Base-by-base conservation (phyloP, 1,140 invertebrate genomes). In the Cylas formicarius region DNA sequence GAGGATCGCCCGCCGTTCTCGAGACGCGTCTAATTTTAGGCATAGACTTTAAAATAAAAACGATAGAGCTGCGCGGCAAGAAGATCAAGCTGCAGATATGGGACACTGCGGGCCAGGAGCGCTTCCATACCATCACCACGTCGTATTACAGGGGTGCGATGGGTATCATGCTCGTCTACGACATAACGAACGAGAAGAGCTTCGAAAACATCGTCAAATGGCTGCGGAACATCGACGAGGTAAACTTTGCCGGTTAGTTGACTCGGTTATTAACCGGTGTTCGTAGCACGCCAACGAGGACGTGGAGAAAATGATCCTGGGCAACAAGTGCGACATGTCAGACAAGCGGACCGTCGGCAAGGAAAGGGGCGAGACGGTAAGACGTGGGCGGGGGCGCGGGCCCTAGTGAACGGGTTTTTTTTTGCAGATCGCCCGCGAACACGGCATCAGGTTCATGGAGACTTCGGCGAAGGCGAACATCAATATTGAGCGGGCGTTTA, bases 321-420 rank as follows among this genome's bases (percentile, higher is more conserved):
- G 96, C 37, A 99, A 99, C 69, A 99, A 99, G 76, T 97, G 93
- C 81, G 96, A 99, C 76, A 94, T 98, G 86, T 87, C 94, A 63
- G 91, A 94, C 60, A 95, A 92, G 71, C 77, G 96, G 71, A 84
- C 91, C 61, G 92, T 99, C 46, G 83, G 78, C 53, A 89, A 81
- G 67, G 87, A 92, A 58, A 74, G 81, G 61, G 92, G 92, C 58
- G 87, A 95, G 74, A 78, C 80, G 47, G 86, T 89, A 72, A 76
- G 72, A n/a, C n/a, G n/a, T n/a, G n/a, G n/a, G n/a, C n/a, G n/a
- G n/a, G n/a, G n/a, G n/a, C n/a, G n/a, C n/a, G n/a, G 10, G n/a
- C 5, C 24, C 26, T 31, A 6, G 17, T 31, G 5, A 14, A 33
- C 18, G 9, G 18, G 18, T 2, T 27, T 23, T 21, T 42, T 46